Conservation (phyloP, 2,888 invertebrate genomes). For the Altica lythri region DNA sequence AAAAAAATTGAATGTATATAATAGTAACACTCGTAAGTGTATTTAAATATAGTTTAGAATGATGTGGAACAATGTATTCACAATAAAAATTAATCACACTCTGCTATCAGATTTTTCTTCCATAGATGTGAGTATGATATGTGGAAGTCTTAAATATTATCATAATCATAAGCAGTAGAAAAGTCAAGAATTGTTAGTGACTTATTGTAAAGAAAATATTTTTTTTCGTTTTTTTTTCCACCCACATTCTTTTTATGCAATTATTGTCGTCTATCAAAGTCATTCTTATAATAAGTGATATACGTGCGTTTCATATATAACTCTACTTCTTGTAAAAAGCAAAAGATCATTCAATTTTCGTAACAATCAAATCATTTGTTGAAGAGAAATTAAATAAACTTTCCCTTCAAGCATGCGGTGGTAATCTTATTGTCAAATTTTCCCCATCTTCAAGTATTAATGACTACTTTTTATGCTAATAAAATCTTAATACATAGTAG, state of each 20-base stretch:
- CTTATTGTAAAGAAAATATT: not conserved
- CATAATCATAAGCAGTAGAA: too few species aligned
- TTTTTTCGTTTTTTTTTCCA: constrained; percentile 5
- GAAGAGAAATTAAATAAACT: not conserved
- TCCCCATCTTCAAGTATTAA: too few species aligned
- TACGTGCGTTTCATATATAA: too few species aligned
- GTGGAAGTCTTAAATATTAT: too few species aligned
- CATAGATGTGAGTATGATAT: constrained; percentile 1
- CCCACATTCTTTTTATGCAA: constrained; percentile 11
- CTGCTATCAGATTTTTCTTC: not conserved
- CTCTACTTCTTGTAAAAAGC: not conserved
- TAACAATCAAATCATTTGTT: not conserved
- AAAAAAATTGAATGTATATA: too few species aligned
- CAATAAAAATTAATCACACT: not conserved
- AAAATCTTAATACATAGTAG: too few species aligned
- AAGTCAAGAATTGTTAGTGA: too few species aligned
- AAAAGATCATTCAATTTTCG: not conserved
- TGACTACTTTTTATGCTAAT: too few species aligned
- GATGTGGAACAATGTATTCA: not conserved
- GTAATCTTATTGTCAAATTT: constrained; percentile 24
- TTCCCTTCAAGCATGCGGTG: constrained; percentile 14
- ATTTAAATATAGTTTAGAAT: too few species aligned
- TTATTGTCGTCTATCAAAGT: constrained; percentile 31
- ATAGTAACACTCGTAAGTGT: too few species aligned
- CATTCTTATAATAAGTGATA: too few species aligned